Evolutionary conservation across 2,113 vertebrate genomes (phyloP).

Genomic region (western clawed frog (Xenopus tropicalis)): UCB_Xtro_10.0 CM004444.2:127368501-127369000

Average conservation of each 20-base stretch:
- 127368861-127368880: slow-evolving; percentile 98
- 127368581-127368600: no score
- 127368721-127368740: slow-evolving; percentile 81
- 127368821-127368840: slow-evolving; percentile 99
- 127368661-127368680: no score
- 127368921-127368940: slow-evolving; percentile 99
- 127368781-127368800: slow-evolving; percentile 92
- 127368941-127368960: slow-evolving; percentile 99
- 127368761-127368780: slow-evolving; percentile 97
- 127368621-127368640: no score
- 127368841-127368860: slow-evolving; percentile 99
- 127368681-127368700: background rate
- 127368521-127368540: no score
- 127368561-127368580: no score
- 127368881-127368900: slow-evolving; percentile 99
- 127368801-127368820: slow-evolving; percentile 99
- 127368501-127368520: no score
- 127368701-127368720: slow-evolving; percentile 74
- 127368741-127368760: slow-evolving; percentile 94
- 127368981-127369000: slow-evolving; percentile 99
- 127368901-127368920: slow-evolving; percentile 99
- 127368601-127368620: no score
- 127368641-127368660: no score
- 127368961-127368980: slow-evolving; percentile 99
- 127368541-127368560: no score